phyloP scores from a whole-genome alignment of 2,888 invertebrate genomes.

The Drosophila longiperda region DNA sequence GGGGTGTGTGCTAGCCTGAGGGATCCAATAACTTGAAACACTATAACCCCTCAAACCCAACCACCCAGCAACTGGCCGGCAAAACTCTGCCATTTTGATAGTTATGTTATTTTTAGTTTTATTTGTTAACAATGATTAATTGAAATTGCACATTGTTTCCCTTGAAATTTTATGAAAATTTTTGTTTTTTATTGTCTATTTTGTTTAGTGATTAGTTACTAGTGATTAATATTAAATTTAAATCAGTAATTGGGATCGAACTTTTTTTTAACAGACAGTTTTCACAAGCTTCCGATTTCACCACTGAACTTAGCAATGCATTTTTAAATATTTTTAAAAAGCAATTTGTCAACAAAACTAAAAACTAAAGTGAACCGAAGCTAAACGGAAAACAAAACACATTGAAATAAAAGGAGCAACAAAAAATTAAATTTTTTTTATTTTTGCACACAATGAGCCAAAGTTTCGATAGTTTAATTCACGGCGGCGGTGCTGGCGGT shows the following conservation, averaged over 20 bases:
- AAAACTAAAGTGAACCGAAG: constrained; percentile 35
- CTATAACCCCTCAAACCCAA: constrained; percentile 1
- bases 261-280: neutral
- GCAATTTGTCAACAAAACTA: constrained; percentile 39
- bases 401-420: constrained; percentile 12
- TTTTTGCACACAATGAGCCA: constrained; percentile 80
- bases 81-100: constrained; percentile 3
- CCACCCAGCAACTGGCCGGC: constrained; percentile 25
- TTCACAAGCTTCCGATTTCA: neutral
- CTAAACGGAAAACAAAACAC: constrained; percentile 27
- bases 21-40: constrained; percentile 16
- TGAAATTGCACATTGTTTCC: neutral
- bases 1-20: constrained; percentile 4
- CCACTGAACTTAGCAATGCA: neutral
- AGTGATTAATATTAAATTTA: too few relatives aligned
- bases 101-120: neutral
- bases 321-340: constrained; percentile 23
- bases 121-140: neutral
- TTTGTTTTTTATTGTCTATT: neutral
- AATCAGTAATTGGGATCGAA: too few relatives aligned
- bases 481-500: constrained; percentile 56
- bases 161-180: neutral
- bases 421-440: constrained; percentile 5
- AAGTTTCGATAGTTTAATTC: constrained; percentile 82
- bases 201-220: too few relatives aligned